Base-by-base conservation (phyloP, 2,888 invertebrate genomes). In the Lepidonotus clava region DNA sequence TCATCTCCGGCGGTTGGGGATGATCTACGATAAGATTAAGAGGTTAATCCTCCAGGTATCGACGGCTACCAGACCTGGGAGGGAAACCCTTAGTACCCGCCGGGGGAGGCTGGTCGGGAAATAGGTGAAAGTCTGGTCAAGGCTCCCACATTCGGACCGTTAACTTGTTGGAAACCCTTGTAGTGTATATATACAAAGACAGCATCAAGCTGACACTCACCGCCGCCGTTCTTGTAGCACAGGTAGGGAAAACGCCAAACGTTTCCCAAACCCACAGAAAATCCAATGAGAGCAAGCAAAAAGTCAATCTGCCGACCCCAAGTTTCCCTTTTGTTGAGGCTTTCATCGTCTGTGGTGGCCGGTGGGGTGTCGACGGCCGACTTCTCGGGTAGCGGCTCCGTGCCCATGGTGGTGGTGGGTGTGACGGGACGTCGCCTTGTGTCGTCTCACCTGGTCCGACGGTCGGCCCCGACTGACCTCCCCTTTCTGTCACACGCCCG, bases 191-290 rank as follows among this genome's bases (percentile, higher is more conserved):
- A 5, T 53, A 53, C 2, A 53, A 2, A 53, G n/a, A 2, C 4
- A 8, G 53, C 18, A n/a, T n/a, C n/a, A n/a, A 8, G 21, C 1
- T 5, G 1, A 2, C 67, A 67, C 67, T 28, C 28, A 67, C 67
- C 67, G 18, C 67, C 67, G 14, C 67, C 67, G 28, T 67, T 67
- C 67, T 67, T 67, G 67, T 34, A 67, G 14, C 67, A 67, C 67
- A 67, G n/a, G 67, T 67, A 67, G 34, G 67, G 67, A 28, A 67
- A 67, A 1, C 67, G 6, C 67, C 67, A 67, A 18, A 67, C 67
- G 28, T 67, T 67, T n/a, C 67, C 67, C 2, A 67, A 32, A 18
- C 67, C 67, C 32, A 67, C 67, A n/a, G 67, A 67, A 32, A 67
- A 67, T 67, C 67, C 67, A 11, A 46, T 46, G 6, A 46, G 46